phyloP scores from a whole-genome alignment of 2,888 invertebrate species.

The Stictocephala bisonia region DNA sequence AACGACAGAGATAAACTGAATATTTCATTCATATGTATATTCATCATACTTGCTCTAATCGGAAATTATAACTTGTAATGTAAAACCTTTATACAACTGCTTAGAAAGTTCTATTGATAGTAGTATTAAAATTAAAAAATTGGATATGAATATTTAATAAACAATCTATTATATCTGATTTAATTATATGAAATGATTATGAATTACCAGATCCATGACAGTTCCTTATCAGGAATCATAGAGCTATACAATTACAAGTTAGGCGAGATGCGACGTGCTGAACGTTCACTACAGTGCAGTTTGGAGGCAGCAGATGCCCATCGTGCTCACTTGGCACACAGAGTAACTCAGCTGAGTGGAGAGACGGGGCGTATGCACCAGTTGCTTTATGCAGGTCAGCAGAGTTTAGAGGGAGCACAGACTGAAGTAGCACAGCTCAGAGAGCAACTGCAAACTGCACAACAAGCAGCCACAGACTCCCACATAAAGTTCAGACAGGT shows the following conservation, averaged over 20 bases:
- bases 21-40: too few species aligned
- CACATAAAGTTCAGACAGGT: constrained; percentile 66
- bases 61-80: too few species aligned
- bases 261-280: constrained; percentile 68
- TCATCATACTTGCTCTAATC: too few species aligned
- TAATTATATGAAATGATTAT: too few species aligned
- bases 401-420: constrained; percentile 66
- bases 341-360: constrained; percentile 66
- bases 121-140: too few species aligned
- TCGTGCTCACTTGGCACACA: constrained; percentile 67
- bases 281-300: constrained; percentile 67
- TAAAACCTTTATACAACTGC: too few species aligned
- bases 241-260: constrained; percentile 79
- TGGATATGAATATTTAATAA: too few species aligned
- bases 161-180: too few species aligned
- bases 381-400: constrained; percentile 67
- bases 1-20: too few species aligned
- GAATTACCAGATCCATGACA: constrained; percentile 9
- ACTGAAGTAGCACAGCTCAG: constrained; percentile 66
- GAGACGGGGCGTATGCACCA: constrained; percentile 67
- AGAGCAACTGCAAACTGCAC: constrained; percentile 66
- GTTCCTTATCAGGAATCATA: constrained; percentile 73
- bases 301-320: constrained; percentile 68
- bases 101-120: too few species aligned
- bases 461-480: constrained; percentile 65